These are phyloP conservation scores for Saturnia japonica DNA, from an alignment of 2,888 invertebrate species.

Conservation along the genomic window DNA sequence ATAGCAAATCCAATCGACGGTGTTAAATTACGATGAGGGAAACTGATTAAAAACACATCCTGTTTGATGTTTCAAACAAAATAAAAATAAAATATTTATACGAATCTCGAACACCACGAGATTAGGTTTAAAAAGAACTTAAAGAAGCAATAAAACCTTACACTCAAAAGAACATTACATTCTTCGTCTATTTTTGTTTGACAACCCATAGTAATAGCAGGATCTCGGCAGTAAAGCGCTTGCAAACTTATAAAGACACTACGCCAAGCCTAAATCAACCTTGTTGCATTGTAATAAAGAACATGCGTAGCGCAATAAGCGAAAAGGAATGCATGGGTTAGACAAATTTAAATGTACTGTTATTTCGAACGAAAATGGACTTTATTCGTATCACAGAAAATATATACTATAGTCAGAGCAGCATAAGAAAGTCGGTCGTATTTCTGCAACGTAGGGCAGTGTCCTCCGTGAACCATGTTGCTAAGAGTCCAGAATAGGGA, in stretches of 20 bases:
- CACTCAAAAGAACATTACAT: conserved; percentile 69
- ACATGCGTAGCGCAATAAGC: conserved; percentile 22
- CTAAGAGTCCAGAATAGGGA: conserved; percentile 66
- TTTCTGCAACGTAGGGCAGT: conserved; percentile 62
- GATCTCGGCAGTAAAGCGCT: conserved; percentile 63
- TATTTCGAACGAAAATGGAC: conserved; percentile 30
- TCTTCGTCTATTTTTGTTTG: conserved; percentile 71
- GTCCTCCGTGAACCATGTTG: conserved; percentile 70
- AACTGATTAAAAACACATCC: conserved; percentile 13
- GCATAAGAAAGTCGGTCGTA: conserved; percentile 31
- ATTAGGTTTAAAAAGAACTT: conserved; percentile 28
- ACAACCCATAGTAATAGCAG: conserved; percentile 70
- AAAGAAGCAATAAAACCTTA: conserved; percentile 48
- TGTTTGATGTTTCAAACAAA: conserved; percentile 17
- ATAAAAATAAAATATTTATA: conserved; percentile 34
- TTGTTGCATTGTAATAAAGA: conserved; percentile 29
- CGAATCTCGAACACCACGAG: conserved; percentile 34
- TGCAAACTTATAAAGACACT: conserved; percentile 37
- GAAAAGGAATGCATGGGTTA: conserved; percentile 41
- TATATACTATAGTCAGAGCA: not conserved
- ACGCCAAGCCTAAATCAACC: conserved; percentile 35
- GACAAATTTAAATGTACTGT: conserved; percentile 34
- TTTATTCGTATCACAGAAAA: conserved; percentile 17
- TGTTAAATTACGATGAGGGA: not conserved
- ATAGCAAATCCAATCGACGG: not conserved